These are phyloP conservation scores for Lasaia peninsularis DNA, from an alignment of 1,140 invertebrate species.

Conservation along the genomic window DNA sequence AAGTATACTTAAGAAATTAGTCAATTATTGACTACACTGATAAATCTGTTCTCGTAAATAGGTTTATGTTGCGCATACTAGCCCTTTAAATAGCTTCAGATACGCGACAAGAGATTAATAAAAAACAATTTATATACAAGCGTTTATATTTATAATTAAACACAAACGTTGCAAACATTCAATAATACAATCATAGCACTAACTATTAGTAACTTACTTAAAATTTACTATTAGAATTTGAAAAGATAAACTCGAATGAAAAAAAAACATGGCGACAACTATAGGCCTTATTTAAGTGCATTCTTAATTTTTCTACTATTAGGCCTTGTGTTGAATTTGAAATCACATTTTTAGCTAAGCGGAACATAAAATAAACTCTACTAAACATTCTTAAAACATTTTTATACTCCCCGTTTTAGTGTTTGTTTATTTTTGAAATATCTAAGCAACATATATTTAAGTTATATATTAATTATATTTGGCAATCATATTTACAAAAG, in stretches of 20 bases:
- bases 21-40: too few species aligned
- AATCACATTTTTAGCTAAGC: constrained; percentile 27
- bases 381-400: background rate
- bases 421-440: background rate
- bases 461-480: background rate
- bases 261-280: constrained; percentile 17
- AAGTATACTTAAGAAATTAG: too few species aligned
- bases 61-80: too few species aligned
- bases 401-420: background rate
- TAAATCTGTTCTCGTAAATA: too few species aligned
- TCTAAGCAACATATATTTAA: background rate
- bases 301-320: constrained; percentile 23
- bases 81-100: too few species aligned
- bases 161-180: constrained; percentile 71
- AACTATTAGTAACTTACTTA: constrained; percentile 63
- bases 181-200: constrained; percentile 71
- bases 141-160: constrained; percentile 73
- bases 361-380: constrained; percentile 13
- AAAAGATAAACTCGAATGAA: constrained; percentile 53
- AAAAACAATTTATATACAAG: constrained; percentile 64
- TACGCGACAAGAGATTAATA: constrained; percentile 21
- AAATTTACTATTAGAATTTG: constrained; percentile 63
- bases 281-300: constrained; percentile 25
- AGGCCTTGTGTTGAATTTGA: constrained; percentile 28
- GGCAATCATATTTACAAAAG: background rate